Evolutionary conservation across 2,888 invertebrate species (phyloP).

Genomic region (Caenorhabditis sulstoni): DNA sequence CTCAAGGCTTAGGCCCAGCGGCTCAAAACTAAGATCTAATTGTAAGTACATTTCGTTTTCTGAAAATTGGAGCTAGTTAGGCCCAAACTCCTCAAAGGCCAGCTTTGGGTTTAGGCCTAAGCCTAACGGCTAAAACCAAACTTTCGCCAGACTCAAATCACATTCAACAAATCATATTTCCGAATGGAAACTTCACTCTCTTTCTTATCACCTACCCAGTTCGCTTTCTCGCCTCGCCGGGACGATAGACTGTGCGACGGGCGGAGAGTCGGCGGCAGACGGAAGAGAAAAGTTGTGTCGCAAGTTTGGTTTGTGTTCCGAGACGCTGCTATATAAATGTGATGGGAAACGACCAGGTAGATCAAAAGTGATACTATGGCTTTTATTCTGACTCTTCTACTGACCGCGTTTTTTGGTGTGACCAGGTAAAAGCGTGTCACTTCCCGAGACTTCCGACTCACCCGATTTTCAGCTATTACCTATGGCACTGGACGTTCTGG

Average conservation of each 20-base stretch:
- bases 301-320: conserved; percentile 4
- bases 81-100: no score
- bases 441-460: not conserved
- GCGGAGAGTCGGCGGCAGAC: not conserved
- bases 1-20: no score
- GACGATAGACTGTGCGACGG: not conserved
- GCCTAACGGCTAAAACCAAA: no score
- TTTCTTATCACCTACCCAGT: not conserved
- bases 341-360: no score
- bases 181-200: not conserved
- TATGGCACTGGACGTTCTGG: conserved; percentile 63
- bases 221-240: no score
- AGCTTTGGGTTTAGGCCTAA: no score
- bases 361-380: not conserved
- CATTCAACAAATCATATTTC: not conserved
- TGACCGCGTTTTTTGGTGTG: not conserved
- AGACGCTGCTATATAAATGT: not conserved
- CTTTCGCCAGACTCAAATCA: no score
- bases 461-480: conserved; percentile 57
- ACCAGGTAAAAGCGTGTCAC: not conserved
- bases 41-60: no score
- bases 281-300: conserved; percentile 1
- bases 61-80: no score
- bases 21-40: no score
- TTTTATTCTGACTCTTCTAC: not conserved